phyloP scores from a whole-genome alignment of 2,113 vertebrate genomes.

The Rhinogobius similis region DNA sequence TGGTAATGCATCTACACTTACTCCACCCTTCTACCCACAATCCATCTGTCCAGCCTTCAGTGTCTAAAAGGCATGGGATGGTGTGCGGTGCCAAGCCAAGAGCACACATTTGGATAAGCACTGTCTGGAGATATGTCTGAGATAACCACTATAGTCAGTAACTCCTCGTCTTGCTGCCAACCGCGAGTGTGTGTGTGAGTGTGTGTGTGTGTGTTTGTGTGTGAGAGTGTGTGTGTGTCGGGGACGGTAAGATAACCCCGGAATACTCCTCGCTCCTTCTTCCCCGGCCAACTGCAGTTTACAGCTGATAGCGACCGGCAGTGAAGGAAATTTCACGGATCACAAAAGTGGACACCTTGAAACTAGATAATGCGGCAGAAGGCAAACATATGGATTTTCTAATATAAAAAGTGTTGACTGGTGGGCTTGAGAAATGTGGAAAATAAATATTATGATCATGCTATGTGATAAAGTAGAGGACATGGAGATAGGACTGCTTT shows the following conservation, averaged over 20 bases:
- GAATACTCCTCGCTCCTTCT: constrained; percentile 49
- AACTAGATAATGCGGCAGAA: constrained; percentile 48
- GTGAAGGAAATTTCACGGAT: constrained; percentile 59
- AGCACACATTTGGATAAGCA: constrained; percentile 72
- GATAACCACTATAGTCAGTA: constrained; percentile 65
- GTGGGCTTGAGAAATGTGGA: constrained; percentile 20
- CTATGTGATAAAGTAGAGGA: constrained; percentile 39
- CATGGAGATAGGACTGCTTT: constrained; percentile 25
- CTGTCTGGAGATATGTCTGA: constrained; percentile 73
- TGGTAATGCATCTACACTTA: constrained; percentile 48
- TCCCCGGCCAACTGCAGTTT: constrained; percentile 47
- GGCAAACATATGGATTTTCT: constrained; percentile 38
- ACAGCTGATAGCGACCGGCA: constrained; percentile 57
- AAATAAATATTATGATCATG: constrained; percentile 36
- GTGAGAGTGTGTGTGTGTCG: constrained; percentile 2
- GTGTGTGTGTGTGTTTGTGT: not conserved
- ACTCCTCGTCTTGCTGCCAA: constrained; percentile 49
- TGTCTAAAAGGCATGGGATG: constrained; percentile 63
- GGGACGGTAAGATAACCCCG: constrained; percentile 50
- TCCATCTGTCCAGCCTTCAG: constrained; percentile 63
- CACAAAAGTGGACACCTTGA: constrained; percentile 60
- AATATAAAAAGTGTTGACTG: constrained; percentile 50
- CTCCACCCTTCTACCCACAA: constrained; percentile 19
- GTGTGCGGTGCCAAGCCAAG: constrained; percentile 62
- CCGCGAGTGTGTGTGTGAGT: constrained; percentile 4